Percentiles rank a stretch among this genome's conserved stretches.
These are phyloP conservation scores for Caenorhabditis panamensis DNA, from an alignment of 2,888 invertebrate genomes.

Conservation along the genomic window DNA sequence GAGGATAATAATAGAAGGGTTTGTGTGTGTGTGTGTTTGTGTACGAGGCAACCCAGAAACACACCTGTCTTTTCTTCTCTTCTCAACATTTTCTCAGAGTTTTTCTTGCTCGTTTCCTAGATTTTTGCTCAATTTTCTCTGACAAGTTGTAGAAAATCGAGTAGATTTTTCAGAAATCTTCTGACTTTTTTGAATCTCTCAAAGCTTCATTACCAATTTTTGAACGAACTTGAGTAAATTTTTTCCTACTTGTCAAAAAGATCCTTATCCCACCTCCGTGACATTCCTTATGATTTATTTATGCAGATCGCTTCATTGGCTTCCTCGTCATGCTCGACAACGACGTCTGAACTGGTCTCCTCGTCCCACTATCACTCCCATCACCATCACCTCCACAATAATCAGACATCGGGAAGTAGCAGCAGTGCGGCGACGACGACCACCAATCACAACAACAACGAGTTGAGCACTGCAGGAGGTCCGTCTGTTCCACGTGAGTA, in stretches of 20 bases:
- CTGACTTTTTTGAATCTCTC: no score
- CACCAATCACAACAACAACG: conserved; percentile 26
- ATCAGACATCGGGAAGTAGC: background rate
- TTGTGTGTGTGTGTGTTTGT: conserved; percentile 13
- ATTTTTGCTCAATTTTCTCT: background rate
- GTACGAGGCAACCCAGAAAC: conserved; percentile 37
- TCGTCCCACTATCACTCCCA: conserved; percentile 9
- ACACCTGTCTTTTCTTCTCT: conserved; percentile 31
- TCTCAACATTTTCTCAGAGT: no score
- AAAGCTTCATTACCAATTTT: no score
- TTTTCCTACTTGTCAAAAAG: no score
- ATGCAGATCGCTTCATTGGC: conserved; percentile 70
- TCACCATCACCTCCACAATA: conserved; percentile 12
- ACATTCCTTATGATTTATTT: conserved; percentile 1
- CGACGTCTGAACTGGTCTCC: conserved; percentile 59
- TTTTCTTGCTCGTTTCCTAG: no score
- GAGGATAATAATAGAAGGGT: conserved; percentile 48
- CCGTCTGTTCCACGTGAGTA: conserved; percentile 13
- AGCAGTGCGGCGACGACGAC: background rate
- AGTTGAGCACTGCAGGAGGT: conserved; percentile 37
- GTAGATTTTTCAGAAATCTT: no score
- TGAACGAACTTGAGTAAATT: no score
- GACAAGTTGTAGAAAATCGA: no score
- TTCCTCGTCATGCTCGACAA: conserved; percentile 67
- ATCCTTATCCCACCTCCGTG: no score